Conservation (phyloP, 2,113 vertebrate species). For the Oryzias javanicus region DNA sequence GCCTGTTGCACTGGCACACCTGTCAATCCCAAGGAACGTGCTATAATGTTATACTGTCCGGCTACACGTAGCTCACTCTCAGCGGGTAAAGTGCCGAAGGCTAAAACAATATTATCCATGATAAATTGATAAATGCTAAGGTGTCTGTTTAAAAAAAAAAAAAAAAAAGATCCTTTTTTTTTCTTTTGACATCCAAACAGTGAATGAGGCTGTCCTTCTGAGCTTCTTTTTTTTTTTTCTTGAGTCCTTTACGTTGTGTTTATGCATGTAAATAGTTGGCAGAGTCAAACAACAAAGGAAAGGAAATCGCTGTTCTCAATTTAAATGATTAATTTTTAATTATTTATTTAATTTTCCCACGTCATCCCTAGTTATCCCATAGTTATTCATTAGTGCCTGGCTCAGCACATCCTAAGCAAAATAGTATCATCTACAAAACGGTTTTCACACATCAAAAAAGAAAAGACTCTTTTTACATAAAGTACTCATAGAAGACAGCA, state of each 20-base stretch:
- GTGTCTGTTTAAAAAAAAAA: too few species aligned
- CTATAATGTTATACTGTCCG: constrained; percentile 36
- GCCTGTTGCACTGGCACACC: constrained; percentile 66
- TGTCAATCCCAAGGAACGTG: constrained; percentile 63
- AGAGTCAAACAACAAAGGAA: background rate
- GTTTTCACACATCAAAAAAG: too few species aligned
- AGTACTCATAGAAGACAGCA: too few species aligned
- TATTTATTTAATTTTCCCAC: background rate
- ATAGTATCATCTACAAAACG: too few species aligned
- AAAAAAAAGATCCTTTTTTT: constrained; percentile 45
- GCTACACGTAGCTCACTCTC: constrained; percentile 28
- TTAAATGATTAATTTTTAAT: too few species aligned
- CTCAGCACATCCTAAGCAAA: background rate
- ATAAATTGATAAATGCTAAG: constrained; percentile 48
- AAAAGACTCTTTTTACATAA: background rate
- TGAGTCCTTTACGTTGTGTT: background rate
- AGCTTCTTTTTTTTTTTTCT: background rate
- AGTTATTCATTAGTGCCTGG: background rate
- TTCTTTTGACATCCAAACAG: background rate
- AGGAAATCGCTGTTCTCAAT: too few species aligned
- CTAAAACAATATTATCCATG: constrained; percentile 43
- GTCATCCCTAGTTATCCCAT: background rate
- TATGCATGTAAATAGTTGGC: background rate
- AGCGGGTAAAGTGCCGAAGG: constrained; percentile 47
- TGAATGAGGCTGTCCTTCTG: background rate